A percentile compares a stretch with the other conserved stretches of the same genome.
Evolutionary conservation across 2,888 invertebrate genomes (phyloP).

Genomic region (Erpobdella octoculata): DNA sequence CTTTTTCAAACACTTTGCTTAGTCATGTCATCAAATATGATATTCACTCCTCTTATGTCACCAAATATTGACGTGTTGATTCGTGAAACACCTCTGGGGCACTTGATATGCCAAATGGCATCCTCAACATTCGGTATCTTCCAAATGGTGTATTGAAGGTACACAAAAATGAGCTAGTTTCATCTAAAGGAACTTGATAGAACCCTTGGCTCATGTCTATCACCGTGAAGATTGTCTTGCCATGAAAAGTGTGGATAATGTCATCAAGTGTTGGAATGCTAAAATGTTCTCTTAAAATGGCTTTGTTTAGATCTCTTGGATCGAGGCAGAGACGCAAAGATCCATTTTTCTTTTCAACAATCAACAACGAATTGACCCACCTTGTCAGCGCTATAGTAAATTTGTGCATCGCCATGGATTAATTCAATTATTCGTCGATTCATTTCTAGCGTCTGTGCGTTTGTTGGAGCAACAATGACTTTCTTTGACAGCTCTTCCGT

Average conservation of each 20-base stretch:
- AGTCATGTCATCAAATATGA: conserved; percentile 34
- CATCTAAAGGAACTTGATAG: conserved; percentile 35
- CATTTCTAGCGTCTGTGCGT: too few relatives aligned
- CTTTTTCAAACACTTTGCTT: too few relatives aligned
- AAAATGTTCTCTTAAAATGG: conserved; percentile 31
- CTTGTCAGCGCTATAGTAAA: conserved; percentile 34
- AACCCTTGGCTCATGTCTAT: conserved; percentile 36
- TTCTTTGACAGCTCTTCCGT: too few relatives aligned
- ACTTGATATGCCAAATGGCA: conserved; percentile 35
- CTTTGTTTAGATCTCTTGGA: conserved; percentile 16
- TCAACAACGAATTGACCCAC: conserved; percentile 35
- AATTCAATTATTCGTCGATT: too few relatives aligned
- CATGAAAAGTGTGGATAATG: conserved; percentile 23
- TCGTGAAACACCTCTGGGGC: conserved; percentile 34
- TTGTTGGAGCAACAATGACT: too few relatives aligned
- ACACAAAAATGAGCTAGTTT: conserved; percentile 33
- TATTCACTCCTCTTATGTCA: conserved; percentile 30
- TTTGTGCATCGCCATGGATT: too few relatives aligned
- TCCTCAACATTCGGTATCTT: conserved; percentile 29
- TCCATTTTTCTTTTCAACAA: conserved; percentile 33
- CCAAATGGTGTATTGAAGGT: conserved; percentile 36
- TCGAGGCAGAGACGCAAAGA: conserved; percentile 31
- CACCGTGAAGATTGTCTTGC: conserved; percentile 33
- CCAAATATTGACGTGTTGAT: conserved; percentile 31
- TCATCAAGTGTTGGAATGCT: conserved; percentile 32